A percentile compares a stretch with the other conserved stretches of the same genome.
Conservation (phyloP, 2,888 invertebrate species). For the Leptinotarsa rubiginosa region DNA sequence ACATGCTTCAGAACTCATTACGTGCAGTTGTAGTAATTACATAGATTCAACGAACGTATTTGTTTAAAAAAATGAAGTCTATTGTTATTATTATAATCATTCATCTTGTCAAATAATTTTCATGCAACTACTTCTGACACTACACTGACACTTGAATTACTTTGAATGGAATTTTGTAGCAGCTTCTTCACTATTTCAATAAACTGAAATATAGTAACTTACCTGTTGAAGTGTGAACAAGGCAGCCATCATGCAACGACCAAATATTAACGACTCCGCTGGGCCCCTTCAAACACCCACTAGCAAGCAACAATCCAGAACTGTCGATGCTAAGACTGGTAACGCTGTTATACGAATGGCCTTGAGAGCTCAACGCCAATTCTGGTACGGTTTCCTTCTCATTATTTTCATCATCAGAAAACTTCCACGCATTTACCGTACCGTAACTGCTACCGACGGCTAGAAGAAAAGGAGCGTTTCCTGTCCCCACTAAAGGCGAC, state of each 20-base stretch:
- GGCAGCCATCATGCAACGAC: constrained; percentile 71
- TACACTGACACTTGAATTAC: too few species aligned
- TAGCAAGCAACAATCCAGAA: constrained; percentile 69
- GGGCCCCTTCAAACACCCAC: constrained; percentile 67
- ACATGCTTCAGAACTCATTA: too few species aligned
- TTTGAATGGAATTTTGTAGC: too few species aligned
- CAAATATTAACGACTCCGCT: constrained; percentile 71
- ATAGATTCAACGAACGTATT: too few species aligned
- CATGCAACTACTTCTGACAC: too few species aligned
- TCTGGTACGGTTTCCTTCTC: constrained; percentile 55
- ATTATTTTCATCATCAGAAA: constrained; percentile 57
- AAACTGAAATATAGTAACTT: neutral
- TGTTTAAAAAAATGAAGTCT: too few species aligned
- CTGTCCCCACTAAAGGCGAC: constrained; percentile 68
- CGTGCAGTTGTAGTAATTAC: too few species aligned
- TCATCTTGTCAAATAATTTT: too few species aligned
- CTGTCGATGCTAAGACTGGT: constrained; percentile 68
- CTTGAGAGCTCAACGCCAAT: constrained; percentile 66
- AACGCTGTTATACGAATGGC: constrained; percentile 70
- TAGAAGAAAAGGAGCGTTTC: constrained; percentile 62
- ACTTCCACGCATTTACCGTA: constrained; percentile 67
- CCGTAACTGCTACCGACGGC: constrained; percentile 70
- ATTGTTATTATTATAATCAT: too few species aligned
- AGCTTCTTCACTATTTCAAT: too few species aligned
- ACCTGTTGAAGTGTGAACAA: constrained; percentile 70